Evolutionary conservation across 1,140 invertebrate species (phyloP).

Genomic region (Penaeus indicus): DNA sequence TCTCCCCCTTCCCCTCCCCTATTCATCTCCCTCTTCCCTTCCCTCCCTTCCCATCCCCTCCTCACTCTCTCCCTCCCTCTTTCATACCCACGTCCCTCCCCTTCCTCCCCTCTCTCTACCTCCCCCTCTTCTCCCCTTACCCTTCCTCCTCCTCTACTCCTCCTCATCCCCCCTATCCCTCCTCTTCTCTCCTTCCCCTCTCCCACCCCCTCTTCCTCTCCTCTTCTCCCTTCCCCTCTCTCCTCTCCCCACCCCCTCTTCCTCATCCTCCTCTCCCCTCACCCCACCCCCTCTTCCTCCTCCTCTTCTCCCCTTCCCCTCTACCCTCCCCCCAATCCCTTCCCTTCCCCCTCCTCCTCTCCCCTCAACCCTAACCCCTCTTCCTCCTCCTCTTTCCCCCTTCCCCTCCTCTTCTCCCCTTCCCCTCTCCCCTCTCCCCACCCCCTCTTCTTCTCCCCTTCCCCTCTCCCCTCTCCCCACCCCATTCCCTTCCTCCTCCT

Average conservation of each 20-base stretch:
- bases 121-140: too few relatives aligned
- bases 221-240: too few relatives aligned
- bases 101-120: neutral
- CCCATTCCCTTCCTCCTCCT: neutral
- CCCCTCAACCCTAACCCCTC: neutral
- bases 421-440: neutral
- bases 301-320: neutral
- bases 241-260: fast-evolving
- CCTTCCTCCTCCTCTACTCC: too few relatives aligned
- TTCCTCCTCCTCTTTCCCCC: neutral
- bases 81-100: too few relatives aligned
- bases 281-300: neutral
- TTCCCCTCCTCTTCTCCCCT: neutral
- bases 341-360: neutral
- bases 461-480: neutral
- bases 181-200: too few relatives aligned
- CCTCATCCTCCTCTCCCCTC: neutral
- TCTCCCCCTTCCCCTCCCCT: too few relatives aligned
- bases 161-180: too few relatives aligned
- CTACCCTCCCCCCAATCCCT: neutral
- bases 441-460: too few relatives aligned
- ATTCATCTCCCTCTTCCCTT: too few relatives aligned
- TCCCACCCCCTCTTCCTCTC: too few relatives aligned
- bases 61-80: neutral
- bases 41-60: too few relatives aligned